A percentile compares a stretch with the other conserved stretches of the same genome.
Evolutionary conservation across 2,797 vertebrate species (phyloP).

Genomic region (Psittacula derbiana): DNA sequence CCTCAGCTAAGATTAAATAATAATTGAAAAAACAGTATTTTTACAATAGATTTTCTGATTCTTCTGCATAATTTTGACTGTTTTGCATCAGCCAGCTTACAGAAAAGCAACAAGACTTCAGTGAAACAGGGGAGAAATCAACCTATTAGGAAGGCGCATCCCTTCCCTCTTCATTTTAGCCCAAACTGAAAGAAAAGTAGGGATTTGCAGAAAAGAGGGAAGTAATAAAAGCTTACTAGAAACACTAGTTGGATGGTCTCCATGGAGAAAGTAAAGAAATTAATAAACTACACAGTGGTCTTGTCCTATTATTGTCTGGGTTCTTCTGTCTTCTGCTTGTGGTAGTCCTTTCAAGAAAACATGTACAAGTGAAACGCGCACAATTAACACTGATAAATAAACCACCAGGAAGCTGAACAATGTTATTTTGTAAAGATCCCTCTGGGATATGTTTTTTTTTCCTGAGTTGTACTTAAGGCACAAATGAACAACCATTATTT

Average conservation of each 20-base stretch:
- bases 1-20: background rate
- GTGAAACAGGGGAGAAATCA: background rate
- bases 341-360: background rate
- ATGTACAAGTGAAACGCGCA: background rate
- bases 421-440: background rate
- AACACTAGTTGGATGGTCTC: background rate
- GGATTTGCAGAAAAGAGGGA: background rate
- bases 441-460: background rate
- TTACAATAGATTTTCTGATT: background rate
- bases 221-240: background rate
- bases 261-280: background rate
- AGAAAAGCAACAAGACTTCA: background rate
- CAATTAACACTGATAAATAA: background rate
- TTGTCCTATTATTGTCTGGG: background rate
- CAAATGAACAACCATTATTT: background rate
- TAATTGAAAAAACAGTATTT: background rate
- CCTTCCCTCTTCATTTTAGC: background rate
- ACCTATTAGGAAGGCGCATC: background rate
- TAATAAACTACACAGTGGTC: background rate
- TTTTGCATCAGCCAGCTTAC: background rate
- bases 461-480: background rate
- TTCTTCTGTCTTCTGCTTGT: background rate
- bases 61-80: background rate
- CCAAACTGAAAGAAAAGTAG: background rate
- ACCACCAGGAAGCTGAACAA: background rate